These are phyloP conservation scores for Astropecten irregularis DNA, from an alignment of 53 echinoderm and acorn worm genomes.

Conservation along the genomic window DNA sequence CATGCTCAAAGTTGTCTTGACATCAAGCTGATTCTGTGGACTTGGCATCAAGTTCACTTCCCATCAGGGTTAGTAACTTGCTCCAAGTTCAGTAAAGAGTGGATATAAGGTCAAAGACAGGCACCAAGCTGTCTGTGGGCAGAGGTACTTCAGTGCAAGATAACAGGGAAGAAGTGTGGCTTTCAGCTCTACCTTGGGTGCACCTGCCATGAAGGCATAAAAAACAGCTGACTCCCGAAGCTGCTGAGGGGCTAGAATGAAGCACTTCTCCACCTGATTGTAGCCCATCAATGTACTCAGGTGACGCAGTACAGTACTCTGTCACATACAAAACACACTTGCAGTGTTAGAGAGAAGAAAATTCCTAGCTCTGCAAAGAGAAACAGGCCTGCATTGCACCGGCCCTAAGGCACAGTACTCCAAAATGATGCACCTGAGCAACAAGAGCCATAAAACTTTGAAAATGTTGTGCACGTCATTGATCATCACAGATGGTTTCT, in stretches of 20 bases:
- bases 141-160: no score
- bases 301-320: constrained; percentile 93
- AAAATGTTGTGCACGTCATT: no score
- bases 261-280: constrained; percentile 81
- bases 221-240: constrained; percentile 92
- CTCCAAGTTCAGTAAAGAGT: no score
- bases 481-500: no score
- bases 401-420: background rate
- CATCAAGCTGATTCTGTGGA: no score
- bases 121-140: no score
- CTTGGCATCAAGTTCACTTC: no score
- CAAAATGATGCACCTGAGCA: background rate
- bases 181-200: constrained; percentile 89
- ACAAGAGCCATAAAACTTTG: no score
- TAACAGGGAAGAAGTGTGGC: background rate
- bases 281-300: constrained; percentile 86
- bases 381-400: background rate
- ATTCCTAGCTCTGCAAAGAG: background rate
- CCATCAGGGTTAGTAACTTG: no score
- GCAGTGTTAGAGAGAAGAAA: background rate
- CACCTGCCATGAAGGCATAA: constrained; percentile 89
- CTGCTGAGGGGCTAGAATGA: constrained; percentile 83
- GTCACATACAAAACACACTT: background rate
- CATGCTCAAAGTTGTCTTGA: no score
- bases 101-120: no score